phyloP scores from a whole-genome alignment of 2,888 invertebrate species.

The Sturmia bella region DNA sequence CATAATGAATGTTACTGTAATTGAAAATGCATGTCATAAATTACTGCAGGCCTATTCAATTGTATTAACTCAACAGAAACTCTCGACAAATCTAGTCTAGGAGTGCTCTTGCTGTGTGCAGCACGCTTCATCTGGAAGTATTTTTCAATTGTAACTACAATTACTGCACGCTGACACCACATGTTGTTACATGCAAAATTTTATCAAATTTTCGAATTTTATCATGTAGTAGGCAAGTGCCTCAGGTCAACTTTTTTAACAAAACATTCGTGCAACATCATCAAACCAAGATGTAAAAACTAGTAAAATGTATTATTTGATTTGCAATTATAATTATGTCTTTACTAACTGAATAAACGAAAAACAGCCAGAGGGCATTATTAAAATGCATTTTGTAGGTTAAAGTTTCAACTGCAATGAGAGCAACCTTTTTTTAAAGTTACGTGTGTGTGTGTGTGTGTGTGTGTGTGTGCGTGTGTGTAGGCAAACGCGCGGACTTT shows the following conservation, averaged over 20 bases:
- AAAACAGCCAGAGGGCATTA: not conserved
- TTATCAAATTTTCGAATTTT: not conserved
- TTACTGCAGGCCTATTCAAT: slow-evolving; percentile 73
- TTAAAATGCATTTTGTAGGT: not conserved
- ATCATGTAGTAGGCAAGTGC: slow-evolving; percentile 11
- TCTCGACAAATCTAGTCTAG: slow-evolving; percentile 21
- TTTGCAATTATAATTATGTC: not conserved
- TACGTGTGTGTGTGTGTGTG: no score
- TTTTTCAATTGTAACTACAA: slow-evolving; percentile 41
- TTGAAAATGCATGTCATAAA: slow-evolving; percentile 76
- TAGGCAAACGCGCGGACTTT: no score
- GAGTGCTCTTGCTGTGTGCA: not conserved
- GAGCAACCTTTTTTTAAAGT: no score
- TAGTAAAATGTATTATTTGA: slow-evolving; percentile 13
- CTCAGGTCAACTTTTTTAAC: slow-evolving; percentile 6
- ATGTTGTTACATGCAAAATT: slow-evolving; percentile 18
- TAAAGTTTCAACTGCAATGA: not conserved
- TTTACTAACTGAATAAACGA: slow-evolving; percentile 2
- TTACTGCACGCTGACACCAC: slow-evolving; percentile 27
- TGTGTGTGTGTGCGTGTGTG: no score
- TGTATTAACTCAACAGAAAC: slow-evolving; percentile 60
- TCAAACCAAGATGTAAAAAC: not conserved
- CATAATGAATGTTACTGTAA: slow-evolving; percentile 72
- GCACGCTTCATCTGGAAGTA: slow-evolving; percentile 26
- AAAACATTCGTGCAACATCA: not conserved